Evolutionary conservation across 2,797 vertebrate species (phyloP), one percentile per base, ranked within the genome.

Genomic region (Chanos chanos): DNA sequence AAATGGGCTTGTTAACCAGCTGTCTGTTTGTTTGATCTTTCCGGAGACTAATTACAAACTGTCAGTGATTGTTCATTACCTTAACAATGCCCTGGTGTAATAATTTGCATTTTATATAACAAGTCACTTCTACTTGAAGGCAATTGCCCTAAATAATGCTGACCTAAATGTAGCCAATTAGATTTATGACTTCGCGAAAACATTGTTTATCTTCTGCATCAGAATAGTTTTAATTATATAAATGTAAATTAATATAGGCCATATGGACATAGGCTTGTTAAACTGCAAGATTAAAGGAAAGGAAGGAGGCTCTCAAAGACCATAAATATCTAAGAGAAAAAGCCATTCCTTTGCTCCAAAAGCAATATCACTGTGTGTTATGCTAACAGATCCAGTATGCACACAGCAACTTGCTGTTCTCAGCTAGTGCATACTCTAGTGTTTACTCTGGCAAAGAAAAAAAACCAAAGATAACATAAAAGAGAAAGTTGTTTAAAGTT

Each of bases 251-350:
- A n/a, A n/a, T n/a, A n/a, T n/a, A n/a, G n/a, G n/a, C 41, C 47
- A 51, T 61, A 27, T 50, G 19, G 61, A 51, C 15, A 27, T 22
- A 7, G 22, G 4, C 21, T 19, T 62, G 37, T 53, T 62, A 53
- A 36, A 53, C 62, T 44, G 53, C 62, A 25, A 37, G 25, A 62
- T 25, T n/a, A 19, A 9, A 40, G n/a, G n/a, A n/a, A n/a, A n/a
- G n/a, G n/a, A 52, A 27, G 27, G 30, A 44, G 59, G 18, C 12
- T 37, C 36, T 33, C 9, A 12, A 24, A 51, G 36, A 49, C 2
- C 9, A 39, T 39, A 34, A 25, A 13, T 34, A 12, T 59, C 9
- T 12, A 24, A 34, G 36, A 21, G 18, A 21, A 18, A 51, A 44
- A 49, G 7, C 19, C 43, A 49, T 22, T 34, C 15, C n/a, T 66